phyloP scores from a whole-genome alignment of 2,888 invertebrate species.

The Branchellion lobata region DNA sequence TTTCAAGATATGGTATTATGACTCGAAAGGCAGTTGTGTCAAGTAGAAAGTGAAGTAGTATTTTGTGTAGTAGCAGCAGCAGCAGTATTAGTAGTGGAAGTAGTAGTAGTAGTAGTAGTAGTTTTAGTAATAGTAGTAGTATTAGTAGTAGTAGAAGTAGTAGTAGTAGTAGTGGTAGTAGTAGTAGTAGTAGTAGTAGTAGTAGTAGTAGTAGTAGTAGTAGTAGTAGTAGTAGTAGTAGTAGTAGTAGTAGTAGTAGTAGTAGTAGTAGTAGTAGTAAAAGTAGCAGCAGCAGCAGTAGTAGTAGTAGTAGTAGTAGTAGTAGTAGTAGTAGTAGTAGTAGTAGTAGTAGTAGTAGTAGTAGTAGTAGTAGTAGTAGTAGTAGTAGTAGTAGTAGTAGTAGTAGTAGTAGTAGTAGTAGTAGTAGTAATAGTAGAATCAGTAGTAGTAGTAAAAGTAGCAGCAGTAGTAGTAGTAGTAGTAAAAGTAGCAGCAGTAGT shows the following conservation, averaged over 20 bases:
- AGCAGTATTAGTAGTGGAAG: too few species aligned
- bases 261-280: background rate
- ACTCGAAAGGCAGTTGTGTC: too few species aligned
- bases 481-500: too few species aligned
- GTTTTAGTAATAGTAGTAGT: too few species aligned
- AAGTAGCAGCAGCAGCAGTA: background rate
- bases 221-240: background rate
- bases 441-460: too few species aligned
- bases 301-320: conserved; percentile 24
- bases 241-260: conserved; percentile 17
- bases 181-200: background rate
- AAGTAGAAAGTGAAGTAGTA: too few species aligned
- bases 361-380: conserved; percentile 30
- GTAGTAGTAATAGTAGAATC: too few species aligned
- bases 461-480: background rate
- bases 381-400: conserved; percentile 39
- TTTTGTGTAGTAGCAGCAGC: too few species aligned
- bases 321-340: conserved; percentile 45
- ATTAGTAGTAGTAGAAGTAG: background rate
- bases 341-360: conserved; percentile 41
- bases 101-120: too few species aligned
- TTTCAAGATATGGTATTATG: too few species aligned
- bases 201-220: conserved; percentile 19
- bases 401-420: conserved; percentile 31
- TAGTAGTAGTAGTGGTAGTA: conserved; percentile 14